These are phyloP conservation scores for Poeciliopsis turneri DNA, from an alignment of 2,797 vertebrate species.

Conservation along the genomic window DNA sequence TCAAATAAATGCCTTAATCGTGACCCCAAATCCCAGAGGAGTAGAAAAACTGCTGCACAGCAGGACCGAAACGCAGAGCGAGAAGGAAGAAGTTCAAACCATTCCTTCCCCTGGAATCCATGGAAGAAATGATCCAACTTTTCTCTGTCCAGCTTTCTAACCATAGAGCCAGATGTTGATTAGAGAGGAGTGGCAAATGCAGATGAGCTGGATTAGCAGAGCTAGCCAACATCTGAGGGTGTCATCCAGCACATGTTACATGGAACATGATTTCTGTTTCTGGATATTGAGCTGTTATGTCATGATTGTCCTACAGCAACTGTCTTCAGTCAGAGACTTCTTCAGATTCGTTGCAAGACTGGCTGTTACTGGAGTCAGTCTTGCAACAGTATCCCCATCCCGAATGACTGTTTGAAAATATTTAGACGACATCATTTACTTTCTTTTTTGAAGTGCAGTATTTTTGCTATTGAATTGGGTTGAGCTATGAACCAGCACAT, in stretches of 20 bases:
- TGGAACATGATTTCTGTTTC: background rate
- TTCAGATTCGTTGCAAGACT: background rate
- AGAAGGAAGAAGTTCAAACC: background rate
- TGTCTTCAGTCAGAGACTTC: conserved; percentile 7
- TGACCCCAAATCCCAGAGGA: background rate
- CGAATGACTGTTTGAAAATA: background rate
- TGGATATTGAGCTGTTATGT: background rate
- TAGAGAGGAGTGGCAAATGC: background rate
- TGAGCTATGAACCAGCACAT: background rate
- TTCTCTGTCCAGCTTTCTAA: background rate
- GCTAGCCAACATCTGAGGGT: background rate
- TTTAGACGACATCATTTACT: background rate
- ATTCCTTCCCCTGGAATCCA: background rate
- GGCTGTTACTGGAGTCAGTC: background rate
- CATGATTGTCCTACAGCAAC: background rate
- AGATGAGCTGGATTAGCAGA: background rate
- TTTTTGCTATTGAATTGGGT: background rate
- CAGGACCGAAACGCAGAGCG: background rate
- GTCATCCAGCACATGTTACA: background rate
- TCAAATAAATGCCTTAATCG: background rate
- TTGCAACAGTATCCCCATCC: background rate
- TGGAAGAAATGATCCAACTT: background rate
- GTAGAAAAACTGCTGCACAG: background rate
- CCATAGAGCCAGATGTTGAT: background rate
- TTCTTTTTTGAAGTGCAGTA: background rate